phyloP scores from a whole-genome alignment of 2,113 vertebrate genomes.

The Monarcha castaneiventris region DNA sequence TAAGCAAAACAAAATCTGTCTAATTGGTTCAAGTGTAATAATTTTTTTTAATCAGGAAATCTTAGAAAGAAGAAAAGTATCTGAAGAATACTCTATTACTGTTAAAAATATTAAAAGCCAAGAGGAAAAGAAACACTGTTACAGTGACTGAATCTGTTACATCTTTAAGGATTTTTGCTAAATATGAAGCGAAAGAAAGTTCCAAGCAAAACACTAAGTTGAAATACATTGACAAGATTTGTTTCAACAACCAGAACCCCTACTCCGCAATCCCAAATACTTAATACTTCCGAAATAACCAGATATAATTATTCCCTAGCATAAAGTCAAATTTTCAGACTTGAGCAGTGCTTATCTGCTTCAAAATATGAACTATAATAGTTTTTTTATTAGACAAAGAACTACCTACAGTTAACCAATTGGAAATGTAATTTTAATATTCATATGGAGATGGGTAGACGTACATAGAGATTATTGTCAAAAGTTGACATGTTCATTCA shows the following conservation, averaged over 20 bases:
- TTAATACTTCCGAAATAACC: neutral
- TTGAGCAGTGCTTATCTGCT: neutral
- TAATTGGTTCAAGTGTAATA: neutral
- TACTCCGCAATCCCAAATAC: rapidly evolving
- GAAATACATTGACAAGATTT: neutral
- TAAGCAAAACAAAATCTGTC: neutral
- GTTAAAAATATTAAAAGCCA: neutral
- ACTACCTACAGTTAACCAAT: neutral
- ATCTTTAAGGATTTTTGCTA: neutral
- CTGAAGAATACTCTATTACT: neutral
- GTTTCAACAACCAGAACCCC: neutral
- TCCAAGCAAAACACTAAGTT: neutral
- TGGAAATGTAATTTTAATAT: neutral
- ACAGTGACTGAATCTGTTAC: neutral
- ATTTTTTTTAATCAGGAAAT: neutral
- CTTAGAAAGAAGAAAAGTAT: neutral
- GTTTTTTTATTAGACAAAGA: neutral
- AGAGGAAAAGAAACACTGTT: neutral
- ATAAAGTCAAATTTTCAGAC: neutral
- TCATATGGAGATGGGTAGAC: neutral
- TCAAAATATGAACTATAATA: neutral
- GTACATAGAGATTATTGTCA: neutral
- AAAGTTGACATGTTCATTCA: neutral
- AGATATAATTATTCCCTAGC: neutral
- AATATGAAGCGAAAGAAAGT: neutral